A percentile compares a stretch with the other conserved stretches of the same genome.
These are phyloP conservation scores for Scylla paramamosain DNA, from an alignment of 1,140 invertebrate genomes.

Conservation along the genomic window DNA sequence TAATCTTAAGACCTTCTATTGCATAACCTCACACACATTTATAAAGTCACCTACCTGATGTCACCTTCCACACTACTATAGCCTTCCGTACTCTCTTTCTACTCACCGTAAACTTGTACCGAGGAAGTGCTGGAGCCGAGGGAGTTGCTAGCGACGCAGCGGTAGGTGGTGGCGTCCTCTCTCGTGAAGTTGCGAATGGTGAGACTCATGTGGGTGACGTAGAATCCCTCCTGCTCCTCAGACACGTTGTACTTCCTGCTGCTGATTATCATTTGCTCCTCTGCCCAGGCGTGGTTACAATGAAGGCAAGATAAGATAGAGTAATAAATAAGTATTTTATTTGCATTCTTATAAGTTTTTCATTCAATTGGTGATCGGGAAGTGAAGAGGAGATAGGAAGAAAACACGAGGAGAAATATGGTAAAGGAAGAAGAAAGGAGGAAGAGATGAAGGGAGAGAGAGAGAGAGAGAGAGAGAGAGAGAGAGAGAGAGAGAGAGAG, in stretches of 20 bases:
- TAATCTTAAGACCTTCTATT: too few species aligned
- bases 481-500: too few species aligned
- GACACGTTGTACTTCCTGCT: conserved; percentile 73
- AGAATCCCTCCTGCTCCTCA: conserved; percentile 70
- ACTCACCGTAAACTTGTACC: conserved; percentile 93
- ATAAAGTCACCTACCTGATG: too few species aligned
- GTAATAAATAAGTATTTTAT: neutral
- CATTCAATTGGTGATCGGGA: too few species aligned
- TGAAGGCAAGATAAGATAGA: neutral
- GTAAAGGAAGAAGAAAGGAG: neutral
- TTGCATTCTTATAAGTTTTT: too few species aligned
- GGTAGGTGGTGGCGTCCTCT: conserved; percentile 91
- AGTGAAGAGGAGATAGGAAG: too few species aligned
- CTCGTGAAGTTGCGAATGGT: conserved; percentile 88
- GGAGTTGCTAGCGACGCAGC: conserved; percentile 92
- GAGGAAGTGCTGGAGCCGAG: conserved; percentile 94
- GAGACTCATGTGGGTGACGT: conserved; percentile 86
- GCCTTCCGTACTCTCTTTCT: neutral
- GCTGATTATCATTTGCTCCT: conserved; percentile 75
- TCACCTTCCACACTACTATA: too few species aligned
- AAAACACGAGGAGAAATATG: too few species aligned
- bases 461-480: too few species aligned
- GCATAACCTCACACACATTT: too few species aligned
- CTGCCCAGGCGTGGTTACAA: neutral
- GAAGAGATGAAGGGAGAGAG: neutral